Evolutionary conservation across 2,113 vertebrate genomes (phyloP).

Genomic region (Mixornis gularis): DNA sequence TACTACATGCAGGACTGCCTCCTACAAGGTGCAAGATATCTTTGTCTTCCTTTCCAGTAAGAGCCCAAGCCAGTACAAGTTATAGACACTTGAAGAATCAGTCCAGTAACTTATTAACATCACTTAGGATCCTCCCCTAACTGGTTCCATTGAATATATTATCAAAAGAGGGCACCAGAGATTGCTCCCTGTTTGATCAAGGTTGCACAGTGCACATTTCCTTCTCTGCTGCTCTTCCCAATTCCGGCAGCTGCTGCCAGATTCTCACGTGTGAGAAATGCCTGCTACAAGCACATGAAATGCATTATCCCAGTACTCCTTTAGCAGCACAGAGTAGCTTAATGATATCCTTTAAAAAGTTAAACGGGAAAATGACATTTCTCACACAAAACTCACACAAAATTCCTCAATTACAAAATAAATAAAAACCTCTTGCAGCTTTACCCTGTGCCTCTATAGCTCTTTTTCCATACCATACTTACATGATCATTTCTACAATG

Average conservation of each 20-base stretch:
- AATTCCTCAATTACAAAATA: neutral
- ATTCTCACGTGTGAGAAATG: neutral
- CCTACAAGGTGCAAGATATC: neutral
- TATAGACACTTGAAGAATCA: neutral
- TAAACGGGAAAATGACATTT: neutral
- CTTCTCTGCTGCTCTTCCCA: neutral
- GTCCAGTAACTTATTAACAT: neutral
- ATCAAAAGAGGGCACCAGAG: conserved; percentile 10
- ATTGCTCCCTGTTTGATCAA: neutral
- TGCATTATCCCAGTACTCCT: neutral
- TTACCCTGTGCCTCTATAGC: neutral
- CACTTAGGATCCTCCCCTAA: neutral
- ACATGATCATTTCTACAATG: neutral
- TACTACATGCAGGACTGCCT: neutral
- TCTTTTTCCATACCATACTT: neutral
- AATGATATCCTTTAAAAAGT: neutral
- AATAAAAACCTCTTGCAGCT: neutral
- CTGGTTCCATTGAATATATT: neutral
- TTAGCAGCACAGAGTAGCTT: neutral
- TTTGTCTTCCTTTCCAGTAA: neutral
- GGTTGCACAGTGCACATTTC: neutral
- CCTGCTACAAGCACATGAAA: neutral
- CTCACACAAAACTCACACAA: neutral
- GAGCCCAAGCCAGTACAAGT: neutral
- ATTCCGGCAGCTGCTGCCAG: neutral